Evolutionary conservation across 92 coral and sea anemone genomes (phyloP), one percentile per base, ranked within the genome.

Genomic region (Meandrina meandrites): DNA sequence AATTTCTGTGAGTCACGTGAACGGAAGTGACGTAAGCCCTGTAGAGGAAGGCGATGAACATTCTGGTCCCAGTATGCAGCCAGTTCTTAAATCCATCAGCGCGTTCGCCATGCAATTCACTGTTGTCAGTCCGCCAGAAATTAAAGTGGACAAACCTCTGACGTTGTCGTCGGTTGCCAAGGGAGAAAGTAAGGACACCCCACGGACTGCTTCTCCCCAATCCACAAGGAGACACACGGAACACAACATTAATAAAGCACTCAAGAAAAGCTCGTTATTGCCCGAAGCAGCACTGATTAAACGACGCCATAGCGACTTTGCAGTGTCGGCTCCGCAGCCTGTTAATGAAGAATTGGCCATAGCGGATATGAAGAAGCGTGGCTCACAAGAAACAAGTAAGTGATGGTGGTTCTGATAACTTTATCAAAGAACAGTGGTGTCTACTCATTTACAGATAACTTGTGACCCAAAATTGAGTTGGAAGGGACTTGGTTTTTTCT

Each of bases 241-340:
- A 0, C 76, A 62, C 77, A 51, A 47, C 47, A 60, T 85, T 22
- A 47, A 34, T 7, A 83, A 50, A 14, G 35, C 35, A 19, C 6
- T 9, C 28, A 40, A 9, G 21, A 84, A 28, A 74, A 75, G 28
- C 16, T 11, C 42, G 34, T 68, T 86, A 54, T 12, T 76, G 8
- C 84, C 89, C 5, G 54, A 68, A 24, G 32, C 31, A 15, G 89
- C 56, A 28, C 51, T 48, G 36, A 69, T 27, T 57, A 67, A 3
- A 80, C 78, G 89, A 16, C 89, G 98, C 22, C 98, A 94, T 80
- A 94, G 98, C 11, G 95, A 94, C 77, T 91, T 88, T 88, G 98
- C 90, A 4, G 95, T 94, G 13, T 79, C 93, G 19, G 89, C 84
- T 10, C 92, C 96, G 3, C 84, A 83, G 18, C 96, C 98, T 24